Evolutionary conservation across 2,113 vertebrate species (phyloP).

Genomic region (Lampris megalopsis): DNA sequence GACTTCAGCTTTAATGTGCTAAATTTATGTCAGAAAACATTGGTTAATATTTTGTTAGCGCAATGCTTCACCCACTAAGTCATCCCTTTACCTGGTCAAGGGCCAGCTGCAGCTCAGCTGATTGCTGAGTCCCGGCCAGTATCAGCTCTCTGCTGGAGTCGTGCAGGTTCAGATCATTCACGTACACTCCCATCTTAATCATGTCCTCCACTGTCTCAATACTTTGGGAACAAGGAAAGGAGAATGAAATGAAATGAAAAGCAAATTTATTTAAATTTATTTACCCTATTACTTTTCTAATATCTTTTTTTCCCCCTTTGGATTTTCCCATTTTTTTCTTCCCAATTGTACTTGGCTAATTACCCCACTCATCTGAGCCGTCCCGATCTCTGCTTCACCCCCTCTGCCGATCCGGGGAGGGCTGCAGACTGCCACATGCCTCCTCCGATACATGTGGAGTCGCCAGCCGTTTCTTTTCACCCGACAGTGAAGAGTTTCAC

Average conservation of each 20-base stretch:
- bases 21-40: too few relatives aligned
- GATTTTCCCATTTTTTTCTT: too few relatives aligned
- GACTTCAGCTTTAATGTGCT: too few relatives aligned
- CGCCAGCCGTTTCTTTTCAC: too few relatives aligned
- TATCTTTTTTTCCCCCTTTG: too few relatives aligned
- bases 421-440: too few relatives aligned
- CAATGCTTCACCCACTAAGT: neutral
- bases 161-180: conserved; percentile 82
- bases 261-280: neutral
- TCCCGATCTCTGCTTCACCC: too few relatives aligned
- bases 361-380: too few relatives aligned
- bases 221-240: conserved; percentile 39
- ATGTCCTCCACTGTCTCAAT: conserved; percentile 84
- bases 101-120: conserved; percentile 82
- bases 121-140: conserved; percentile 82
- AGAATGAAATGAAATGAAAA: neutral
- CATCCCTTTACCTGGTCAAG: conserved; percentile 77
- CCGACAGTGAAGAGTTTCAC: too few relatives aligned
- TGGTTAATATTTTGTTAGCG: neutral
- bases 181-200: conserved; percentile 84
- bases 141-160: conserved; percentile 84
- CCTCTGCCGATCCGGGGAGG: too few relatives aligned
- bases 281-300: neutral
- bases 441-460: too few relatives aligned
- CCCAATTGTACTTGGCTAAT: too few relatives aligned